phyloP scores from a whole-genome alignment of 1,140 invertebrate species.

The Conus ventricosus region DNA sequence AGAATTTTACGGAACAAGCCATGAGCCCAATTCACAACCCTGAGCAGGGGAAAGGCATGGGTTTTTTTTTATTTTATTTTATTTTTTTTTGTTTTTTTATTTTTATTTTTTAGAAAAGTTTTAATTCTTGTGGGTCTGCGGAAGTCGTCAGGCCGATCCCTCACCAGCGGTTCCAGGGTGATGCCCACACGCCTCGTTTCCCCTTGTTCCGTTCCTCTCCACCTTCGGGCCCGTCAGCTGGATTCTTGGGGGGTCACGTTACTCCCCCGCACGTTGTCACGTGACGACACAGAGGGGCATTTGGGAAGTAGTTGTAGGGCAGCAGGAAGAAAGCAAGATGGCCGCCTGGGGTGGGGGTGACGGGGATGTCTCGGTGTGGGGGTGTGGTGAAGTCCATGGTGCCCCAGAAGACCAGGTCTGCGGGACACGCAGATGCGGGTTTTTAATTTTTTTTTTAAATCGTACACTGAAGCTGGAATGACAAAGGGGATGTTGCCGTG shows the following conservation, averaged over 20 bases:
- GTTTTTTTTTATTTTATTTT: too few relatives aligned
- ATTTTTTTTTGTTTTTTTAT: too few relatives aligned
- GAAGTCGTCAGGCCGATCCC: too few relatives aligned
- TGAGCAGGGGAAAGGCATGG: too few relatives aligned
- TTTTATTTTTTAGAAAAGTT: too few relatives aligned
- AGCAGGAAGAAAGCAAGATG: constrained; percentile 56
- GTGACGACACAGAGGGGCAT: constrained; percentile 51
- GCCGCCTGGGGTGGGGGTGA: constrained; percentile 53
- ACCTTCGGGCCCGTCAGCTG: constrained; percentile 18
- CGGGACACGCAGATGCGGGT: neutral
- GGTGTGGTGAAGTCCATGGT: constrained; percentile 59
- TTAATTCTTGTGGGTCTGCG: too few relatives aligned
- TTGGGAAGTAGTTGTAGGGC: constrained; percentile 63
- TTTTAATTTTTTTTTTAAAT: too few relatives aligned
- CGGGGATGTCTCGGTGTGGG: constrained; percentile 61
- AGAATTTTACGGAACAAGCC: too few relatives aligned
- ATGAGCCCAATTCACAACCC: too few relatives aligned
- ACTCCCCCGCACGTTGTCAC: constrained; percentile 44
- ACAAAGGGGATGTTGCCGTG: too few relatives aligned
- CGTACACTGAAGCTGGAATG: too few relatives aligned
- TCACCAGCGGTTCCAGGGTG: too few relatives aligned
- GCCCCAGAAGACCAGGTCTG: constrained; percentile 66
- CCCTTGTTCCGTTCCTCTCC: neutral
- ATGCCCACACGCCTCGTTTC: neutral
- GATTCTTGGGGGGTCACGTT: constrained; percentile 17